Percentiles rank a stretch among this genome's conserved stretches.
Evolutionary conservation across 2,113 vertebrate species (phyloP).

Genomic region (Anas platyrhynchos): DNA sequence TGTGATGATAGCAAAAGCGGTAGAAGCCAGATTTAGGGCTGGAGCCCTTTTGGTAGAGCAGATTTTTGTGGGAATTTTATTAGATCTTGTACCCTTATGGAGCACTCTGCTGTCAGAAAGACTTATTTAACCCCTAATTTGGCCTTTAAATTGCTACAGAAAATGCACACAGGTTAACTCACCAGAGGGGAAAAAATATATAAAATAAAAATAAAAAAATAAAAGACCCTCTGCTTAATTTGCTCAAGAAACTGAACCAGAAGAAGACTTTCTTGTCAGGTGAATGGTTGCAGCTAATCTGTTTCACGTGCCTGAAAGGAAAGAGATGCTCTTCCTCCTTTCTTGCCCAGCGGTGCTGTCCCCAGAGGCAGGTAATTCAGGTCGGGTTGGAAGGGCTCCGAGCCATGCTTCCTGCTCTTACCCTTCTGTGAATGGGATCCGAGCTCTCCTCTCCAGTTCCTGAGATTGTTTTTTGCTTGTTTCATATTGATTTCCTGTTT

Average conservation of each 20-base stretch:
- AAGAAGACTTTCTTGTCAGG: neutral
- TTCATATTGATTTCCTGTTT: neutral
- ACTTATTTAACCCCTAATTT: neutral
- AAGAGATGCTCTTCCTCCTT: neutral
- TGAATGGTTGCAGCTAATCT: neutral
- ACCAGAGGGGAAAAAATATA: neutral
- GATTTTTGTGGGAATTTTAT: neutral
- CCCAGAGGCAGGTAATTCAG: neutral
- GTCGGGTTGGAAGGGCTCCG: neutral
- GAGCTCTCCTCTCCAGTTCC: neutral
- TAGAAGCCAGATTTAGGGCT: neutral
- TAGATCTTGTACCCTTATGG: neutral
- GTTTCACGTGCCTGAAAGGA: neutral
- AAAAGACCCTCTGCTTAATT: neutral
- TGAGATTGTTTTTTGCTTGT: neutral
- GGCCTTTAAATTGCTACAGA: neutral
- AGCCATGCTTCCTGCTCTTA: neutral
- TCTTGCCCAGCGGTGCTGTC: neutral
- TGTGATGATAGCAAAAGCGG: neutral
- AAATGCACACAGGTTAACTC: neutral
- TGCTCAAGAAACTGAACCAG: neutral
- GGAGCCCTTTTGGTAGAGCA: neutral
- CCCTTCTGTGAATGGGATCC: neutral
- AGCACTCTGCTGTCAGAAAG: neutral
- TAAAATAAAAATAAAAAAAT: neutral